A percentile compares a stretch with the other conserved stretches of the same genome.
These are phyloP conservation scores for Formica exsecta DNA, from an alignment of 1,140 invertebrate species.

Conservation along the genomic window DNA sequence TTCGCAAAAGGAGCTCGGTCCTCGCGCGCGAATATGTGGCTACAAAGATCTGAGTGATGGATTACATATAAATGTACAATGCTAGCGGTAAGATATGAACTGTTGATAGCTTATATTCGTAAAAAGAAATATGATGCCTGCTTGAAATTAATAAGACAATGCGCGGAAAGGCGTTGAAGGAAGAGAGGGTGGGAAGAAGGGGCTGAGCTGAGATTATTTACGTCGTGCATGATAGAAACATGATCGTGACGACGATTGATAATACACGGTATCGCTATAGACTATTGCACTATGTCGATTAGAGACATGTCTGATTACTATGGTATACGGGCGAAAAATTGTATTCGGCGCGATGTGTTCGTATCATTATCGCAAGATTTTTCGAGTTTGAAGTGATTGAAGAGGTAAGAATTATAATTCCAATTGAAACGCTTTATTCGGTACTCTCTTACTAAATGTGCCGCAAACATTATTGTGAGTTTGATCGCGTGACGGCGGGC, in stretches of 20 bases:
- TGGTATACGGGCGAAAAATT: slow-evolving; percentile 19
- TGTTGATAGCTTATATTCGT: slow-evolving; percentile 43
- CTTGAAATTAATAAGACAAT: slow-evolving; percentile 18
- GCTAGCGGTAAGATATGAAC: slow-evolving; percentile 56
- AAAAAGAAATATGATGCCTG: slow-evolving; percentile 41
- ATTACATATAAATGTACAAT: slow-evolving; percentile 50
- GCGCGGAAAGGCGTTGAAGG: neutral
- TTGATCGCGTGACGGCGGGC: neutral
- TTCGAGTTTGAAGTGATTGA: slow-evolving; percentile 33
- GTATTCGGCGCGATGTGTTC: neutral
- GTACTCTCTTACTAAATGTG: slow-evolving; percentile 27
- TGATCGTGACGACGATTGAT: slow-evolving; percentile 52
- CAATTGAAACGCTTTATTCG: slow-evolving; percentile 52
- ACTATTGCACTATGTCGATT: slow-evolving; percentile 57
- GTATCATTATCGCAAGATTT: slow-evolving; percentile 3
- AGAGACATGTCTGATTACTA: slow-evolving; percentile 36
- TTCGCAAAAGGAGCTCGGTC: slow-evolving; percentile 52
- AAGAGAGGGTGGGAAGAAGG: too few relatives aligned
- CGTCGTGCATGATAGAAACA: slow-evolving; percentile 53
- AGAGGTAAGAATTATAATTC: slow-evolving; percentile 26
- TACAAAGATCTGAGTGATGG: slow-evolving; percentile 38
- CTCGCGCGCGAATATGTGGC: slow-evolving; percentile 21
- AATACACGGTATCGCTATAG: slow-evolving; percentile 57
- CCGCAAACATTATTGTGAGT: slow-evolving; percentile 34
- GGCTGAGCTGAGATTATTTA: slow-evolving; percentile 40